Evolutionary conservation across 2,113 vertebrate species (phyloP).

Genomic region (Grus americana): DNA sequence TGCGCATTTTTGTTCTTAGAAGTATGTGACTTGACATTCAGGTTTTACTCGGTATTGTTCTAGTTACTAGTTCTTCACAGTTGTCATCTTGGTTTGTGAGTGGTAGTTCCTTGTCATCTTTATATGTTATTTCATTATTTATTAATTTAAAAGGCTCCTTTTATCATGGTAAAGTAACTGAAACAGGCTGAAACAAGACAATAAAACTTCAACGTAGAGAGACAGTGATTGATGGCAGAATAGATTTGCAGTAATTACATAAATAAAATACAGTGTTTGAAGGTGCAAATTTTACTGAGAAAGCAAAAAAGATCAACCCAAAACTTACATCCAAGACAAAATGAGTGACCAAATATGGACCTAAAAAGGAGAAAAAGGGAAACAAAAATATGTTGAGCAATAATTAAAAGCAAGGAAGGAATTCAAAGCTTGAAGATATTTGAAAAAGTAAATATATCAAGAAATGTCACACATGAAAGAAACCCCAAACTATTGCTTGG

Average conservation of each 20-base stretch:
- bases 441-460: background rate
- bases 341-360: background rate
- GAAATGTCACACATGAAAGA: background rate
- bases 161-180: background rate
- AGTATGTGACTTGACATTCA: background rate
- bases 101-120: background rate
- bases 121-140: background rate
- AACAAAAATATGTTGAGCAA: background rate
- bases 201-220: background rate
- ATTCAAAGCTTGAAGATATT: background rate
- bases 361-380: background rate
- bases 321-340: background rate
- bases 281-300: background rate
- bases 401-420: background rate
- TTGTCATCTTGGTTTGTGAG: background rate
- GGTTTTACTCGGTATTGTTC: background rate
- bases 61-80: background rate
- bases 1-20: background rate
- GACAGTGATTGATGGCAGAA: background rate
- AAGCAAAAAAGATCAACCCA: background rate
- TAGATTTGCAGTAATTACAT: background rate
- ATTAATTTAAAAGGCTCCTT: background rate
- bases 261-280: background rate
- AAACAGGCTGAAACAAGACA: background rate
- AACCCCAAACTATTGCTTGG: background rate